Evolutionary conservation across 2,797 vertebrate species (phyloP).

Genomic region (Orientallactaga sibirica): DNA sequence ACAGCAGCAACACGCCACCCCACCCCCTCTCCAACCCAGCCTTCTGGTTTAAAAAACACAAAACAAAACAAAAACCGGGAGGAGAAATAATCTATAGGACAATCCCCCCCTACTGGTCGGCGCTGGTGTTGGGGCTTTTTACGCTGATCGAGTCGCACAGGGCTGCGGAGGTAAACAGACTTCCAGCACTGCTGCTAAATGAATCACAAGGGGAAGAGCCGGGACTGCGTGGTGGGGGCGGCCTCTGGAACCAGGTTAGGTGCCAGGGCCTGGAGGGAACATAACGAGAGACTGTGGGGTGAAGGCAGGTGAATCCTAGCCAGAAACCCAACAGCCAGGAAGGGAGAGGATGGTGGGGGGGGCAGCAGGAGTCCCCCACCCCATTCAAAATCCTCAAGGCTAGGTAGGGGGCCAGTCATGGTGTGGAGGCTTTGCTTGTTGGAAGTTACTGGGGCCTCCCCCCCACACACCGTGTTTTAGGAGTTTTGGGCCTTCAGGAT

Average conservation of each 20-base stretch:
- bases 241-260: slow-evolving; percentile 58
- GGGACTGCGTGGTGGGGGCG: slow-evolving; percentile 44
- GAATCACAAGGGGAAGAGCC: slow-evolving; percentile 71
- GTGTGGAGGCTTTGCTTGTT: slow-evolving; percentile 29
- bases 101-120: slow-evolving; percentile 66
- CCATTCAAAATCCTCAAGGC: neutral
- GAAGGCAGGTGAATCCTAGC: neutral
- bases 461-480: neutral
- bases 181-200: slow-evolving; percentile 74
- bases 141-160: slow-evolving; percentile 17
- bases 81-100: slow-evolving; percentile 76
- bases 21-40: slow-evolving; percentile 74
- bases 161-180: slow-evolving; percentile 71
- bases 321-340: neutral
- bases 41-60: slow-evolving; percentile 69
- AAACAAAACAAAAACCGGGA: slow-evolving; percentile 56
- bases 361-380: neutral
- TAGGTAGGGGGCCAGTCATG: slow-evolving; percentile 23
- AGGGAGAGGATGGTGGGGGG: neutral
- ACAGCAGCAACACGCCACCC: slow-evolving; percentile 78
- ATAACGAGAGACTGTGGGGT: slow-evolving; percentile 47
- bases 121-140: slow-evolving; percentile 69
- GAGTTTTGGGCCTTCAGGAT: slow-evolving; percentile 31
- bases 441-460: neutral
- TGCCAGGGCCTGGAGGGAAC: slow-evolving; percentile 81